Base-by-base conservation (phyloP, 2,113 vertebrate species). In the Neolamprologus caudopunctatus region DNA sequence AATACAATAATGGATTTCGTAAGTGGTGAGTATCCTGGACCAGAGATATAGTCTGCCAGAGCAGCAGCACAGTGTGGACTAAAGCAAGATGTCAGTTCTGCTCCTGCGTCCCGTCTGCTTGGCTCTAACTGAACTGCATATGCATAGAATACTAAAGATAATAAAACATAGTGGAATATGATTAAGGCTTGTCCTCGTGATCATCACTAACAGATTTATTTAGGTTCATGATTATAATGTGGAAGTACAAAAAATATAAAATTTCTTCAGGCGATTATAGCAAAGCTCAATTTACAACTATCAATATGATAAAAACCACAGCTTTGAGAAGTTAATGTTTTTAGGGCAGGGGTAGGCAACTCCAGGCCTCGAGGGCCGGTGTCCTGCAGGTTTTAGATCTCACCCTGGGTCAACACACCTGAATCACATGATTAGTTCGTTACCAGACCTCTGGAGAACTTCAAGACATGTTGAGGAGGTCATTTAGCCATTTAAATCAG, bases 271-370 rank as follows among this genome's bases (percentile, higher is more conserved):
- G 66, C 4, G 80, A 89, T 91, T 33, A 83, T 55, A 31, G 82
- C 31, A 82, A 80, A 84, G 1, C 31, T 85, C 79, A 84, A 87
- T 82, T 85, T 87, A 89, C 61, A 92, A 82, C 85, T 92, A 94
- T 87, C 21, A 57, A 90, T 40, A 84, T 61, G 50, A 90, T 87
- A 79, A 85, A 88, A 68, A n/a, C 31, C 83, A 17, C 40, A 86
- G 21, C 24, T 85, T 31, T 8, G 66, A 28, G 26, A 51, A 84
- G 28, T 66, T 21, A 35, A 9, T 66, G 66, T 28, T 45, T 89
- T 63, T 28, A 17, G 31, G 58, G 35, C 14, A 17, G 26, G 58
- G 35, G 47, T 50, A 0, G 2, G 16, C 16, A 9, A 50, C 2
- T 50, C 47, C 47, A 50, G 47, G 47, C 47, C 47, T 19, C 2